Evolutionary conservation across 1,140 invertebrate genomes (phyloP).

Genomic region (Micrasema longulum): DNA sequence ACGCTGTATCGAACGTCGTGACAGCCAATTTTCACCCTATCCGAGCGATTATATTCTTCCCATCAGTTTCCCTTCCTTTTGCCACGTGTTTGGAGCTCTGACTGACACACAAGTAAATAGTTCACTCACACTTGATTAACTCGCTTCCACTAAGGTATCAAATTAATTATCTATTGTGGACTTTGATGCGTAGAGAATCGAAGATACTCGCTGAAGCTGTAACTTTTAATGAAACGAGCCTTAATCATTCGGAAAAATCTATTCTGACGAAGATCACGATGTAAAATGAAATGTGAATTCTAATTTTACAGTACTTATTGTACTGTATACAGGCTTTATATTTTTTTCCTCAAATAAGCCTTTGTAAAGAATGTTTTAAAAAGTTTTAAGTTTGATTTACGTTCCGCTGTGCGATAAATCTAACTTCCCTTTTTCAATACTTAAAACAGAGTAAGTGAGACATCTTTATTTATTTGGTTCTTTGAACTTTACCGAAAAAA

Average conservation of each 20-base stretch:
- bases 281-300: no score
- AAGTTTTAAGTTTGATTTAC: no score
- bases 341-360: no score
- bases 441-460: no score
- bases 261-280: not conserved
- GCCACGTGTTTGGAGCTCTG: conserved; percentile 3
- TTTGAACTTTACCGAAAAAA: no score
- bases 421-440: no score
- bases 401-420: no score
- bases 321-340: no score
- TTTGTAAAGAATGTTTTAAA: no score
- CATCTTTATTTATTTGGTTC: no score
- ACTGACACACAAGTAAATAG: conserved; percentile 2
- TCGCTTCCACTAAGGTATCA: conserved; percentile 1
- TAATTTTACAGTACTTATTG: no score
- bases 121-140: conserved; percentile 26
- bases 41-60: not conserved
- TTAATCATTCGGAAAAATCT: not conserved
- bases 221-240: not conserved
- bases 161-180: conserved; percentile 1
- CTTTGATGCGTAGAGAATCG: conserved; percentile 1
- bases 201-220: not conserved
- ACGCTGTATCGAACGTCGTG: not conserved
- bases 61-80: not conserved
- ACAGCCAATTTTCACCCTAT: conserved; percentile 10